phyloP scores from a whole-genome alignment of 2,113 vertebrate genomes.

The Cheilinus undulatus region DNA sequence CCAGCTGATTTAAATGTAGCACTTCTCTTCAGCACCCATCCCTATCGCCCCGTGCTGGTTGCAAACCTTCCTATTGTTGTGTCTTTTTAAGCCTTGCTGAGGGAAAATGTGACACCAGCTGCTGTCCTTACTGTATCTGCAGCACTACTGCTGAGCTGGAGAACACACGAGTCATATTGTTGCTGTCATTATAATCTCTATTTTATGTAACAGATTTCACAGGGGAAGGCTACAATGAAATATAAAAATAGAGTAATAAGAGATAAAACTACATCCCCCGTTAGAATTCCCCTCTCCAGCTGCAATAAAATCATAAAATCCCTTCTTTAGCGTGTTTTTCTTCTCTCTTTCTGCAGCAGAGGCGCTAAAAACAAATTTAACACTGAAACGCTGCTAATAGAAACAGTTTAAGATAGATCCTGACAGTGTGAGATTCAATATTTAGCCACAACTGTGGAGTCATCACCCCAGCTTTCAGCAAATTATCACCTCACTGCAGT shows the following conservation, averaged over 20 bases:
- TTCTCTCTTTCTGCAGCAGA: background rate
- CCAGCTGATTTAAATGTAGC: no score
- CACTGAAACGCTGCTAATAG: background rate
- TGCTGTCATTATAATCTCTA: background rate
- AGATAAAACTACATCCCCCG: background rate
- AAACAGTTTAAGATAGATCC: background rate
- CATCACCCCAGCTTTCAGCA: no score
- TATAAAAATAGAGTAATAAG: background rate
- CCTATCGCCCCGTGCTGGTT: no score
- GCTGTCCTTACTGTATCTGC: background rate
- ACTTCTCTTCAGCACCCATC: no score
- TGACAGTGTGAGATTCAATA: background rate
- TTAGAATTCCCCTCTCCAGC: background rate
- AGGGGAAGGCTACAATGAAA: background rate
- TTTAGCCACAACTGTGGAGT: background rate
- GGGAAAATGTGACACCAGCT: background rate
- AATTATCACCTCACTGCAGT: no score
- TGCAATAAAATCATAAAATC: background rate
- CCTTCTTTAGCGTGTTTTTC: background rate
- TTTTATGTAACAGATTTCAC: conserved; percentile 16
- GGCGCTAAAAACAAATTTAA: background rate
- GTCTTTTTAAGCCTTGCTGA: no score
- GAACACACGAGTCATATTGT: background rate
- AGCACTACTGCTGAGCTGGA: background rate
- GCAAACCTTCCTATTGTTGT: no score